Evolutionary conservation across 2,888 invertebrate species (phyloP), one percentile per base, ranked within the genome.

Genomic region (Tupiocoris notatus): DNA sequence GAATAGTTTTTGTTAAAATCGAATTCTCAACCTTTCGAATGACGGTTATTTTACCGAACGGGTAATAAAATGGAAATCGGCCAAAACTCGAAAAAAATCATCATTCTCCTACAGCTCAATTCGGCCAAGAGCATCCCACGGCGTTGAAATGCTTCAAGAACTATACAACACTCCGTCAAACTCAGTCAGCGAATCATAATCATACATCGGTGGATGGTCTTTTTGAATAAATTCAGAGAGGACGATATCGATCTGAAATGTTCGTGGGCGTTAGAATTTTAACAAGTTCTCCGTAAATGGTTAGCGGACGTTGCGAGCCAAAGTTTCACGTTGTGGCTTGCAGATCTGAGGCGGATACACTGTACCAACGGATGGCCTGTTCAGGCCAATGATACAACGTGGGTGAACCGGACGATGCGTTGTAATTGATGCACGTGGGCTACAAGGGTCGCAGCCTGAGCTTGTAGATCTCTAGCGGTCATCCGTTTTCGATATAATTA

Each of bases 391-490:
- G 59, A 59, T n/a, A 18, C 54, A 39, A 39, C 59, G 59, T 59
- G 59, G 59, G 59, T 59, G 59, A 59, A 59, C 59, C 59, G 59
- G 59, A 59, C 59, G 59, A 59, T 59, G 2, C 59, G 7, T 59
- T 20, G 59, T 59, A 59, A 59, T 59, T 59, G 59, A 54, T 20
- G n/a, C 7, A 59, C 59, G 59, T 59, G 59, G 59, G 59, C 59
- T 9, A 9, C n/a, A 7, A 12, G 12, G 39, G 39, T 39, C 39
- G 39, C 12, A 12, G 39, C 3, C 12, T 3, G 39, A 12, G 39
- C 3, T 39, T 39, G 39, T 39, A 12, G 39, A 3, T 12, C 39
- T 39, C 39, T 39, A 7, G 39, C 12, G 39, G 39, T 39, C 39
- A 39, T 3, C 39, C n/a, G n/a, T n/a, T n/a, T n/a, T n/a, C n/a